A percentile compares a stretch with the other conserved stretches of the same genome.
These are phyloP conservation scores for Chaetodon trifascialis DNA, from an alignment of 2,113 vertebrate genomes.

Conservation along the genomic window DNA sequence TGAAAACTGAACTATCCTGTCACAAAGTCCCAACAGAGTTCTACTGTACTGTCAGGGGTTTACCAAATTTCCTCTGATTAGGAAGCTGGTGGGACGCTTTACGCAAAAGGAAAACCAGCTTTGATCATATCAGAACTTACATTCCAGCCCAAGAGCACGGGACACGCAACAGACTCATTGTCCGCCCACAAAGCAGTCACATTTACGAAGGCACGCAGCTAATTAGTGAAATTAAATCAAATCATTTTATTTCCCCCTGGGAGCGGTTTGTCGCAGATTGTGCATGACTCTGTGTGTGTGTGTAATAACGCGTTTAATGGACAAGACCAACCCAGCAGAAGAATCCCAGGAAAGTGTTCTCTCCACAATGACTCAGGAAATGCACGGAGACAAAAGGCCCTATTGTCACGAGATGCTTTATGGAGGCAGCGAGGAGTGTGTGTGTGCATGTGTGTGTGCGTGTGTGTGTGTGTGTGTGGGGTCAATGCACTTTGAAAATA, in stretches of 20 bases:
- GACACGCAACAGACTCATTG: slow-evolving; percentile 25
- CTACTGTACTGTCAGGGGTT: neutral
- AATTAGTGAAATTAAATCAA: slow-evolving; percentile 46
- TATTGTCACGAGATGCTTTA: slow-evolving; percentile 61
- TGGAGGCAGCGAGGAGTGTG: slow-evolving; percentile 11
- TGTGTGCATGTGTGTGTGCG: slow-evolving; percentile 6
- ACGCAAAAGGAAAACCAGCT: slow-evolving; percentile 26
- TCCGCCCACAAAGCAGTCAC: slow-evolving; percentile 28
- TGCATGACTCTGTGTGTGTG: slow-evolving; percentile 26
- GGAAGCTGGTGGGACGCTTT: neutral
- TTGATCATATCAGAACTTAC: slow-evolving; percentile 36
- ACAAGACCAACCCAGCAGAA: slow-evolving; percentile 52
- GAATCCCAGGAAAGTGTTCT: slow-evolving; percentile 77
- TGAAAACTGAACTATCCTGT: neutral
- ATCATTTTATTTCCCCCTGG: slow-evolving; percentile 37
- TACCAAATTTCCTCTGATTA: neutral
- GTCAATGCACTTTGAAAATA: slow-evolving; percentile 38
- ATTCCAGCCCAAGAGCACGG: neutral
- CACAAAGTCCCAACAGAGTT: neutral
- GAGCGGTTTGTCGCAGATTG: slow-evolving; percentile 13
- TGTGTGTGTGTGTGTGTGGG: slow-evolving; percentile 15
- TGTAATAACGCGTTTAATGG: slow-evolving; percentile 31
- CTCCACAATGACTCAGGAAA: slow-evolving; percentile 63
- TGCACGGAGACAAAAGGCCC: slow-evolving; percentile 40
- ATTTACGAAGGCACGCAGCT: slow-evolving; percentile 8